These are phyloP conservation scores for Oreochromis aureus DNA, from an alignment of 2,113 vertebrate species.

Conservation along the genomic window DNA sequence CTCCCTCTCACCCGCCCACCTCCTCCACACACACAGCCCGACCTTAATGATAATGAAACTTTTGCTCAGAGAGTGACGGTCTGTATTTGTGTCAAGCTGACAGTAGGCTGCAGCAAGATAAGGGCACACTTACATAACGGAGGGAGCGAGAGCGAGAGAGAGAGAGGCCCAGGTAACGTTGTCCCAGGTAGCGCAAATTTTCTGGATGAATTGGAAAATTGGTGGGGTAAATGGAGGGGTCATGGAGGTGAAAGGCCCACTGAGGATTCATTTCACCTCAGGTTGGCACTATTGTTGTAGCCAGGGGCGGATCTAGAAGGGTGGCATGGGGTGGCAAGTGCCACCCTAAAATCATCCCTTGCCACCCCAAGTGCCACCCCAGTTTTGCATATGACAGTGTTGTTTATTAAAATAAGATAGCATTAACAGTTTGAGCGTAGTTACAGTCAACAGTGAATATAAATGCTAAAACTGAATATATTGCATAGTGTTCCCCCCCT, in stretches of 20 bases:
- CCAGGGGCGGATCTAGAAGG: no score
- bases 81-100: conserved; percentile 2
- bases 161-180: background rate
- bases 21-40: background rate
- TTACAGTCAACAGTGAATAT: no score
- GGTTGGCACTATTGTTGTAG: background rate
- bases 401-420: no score
- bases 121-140: conserved; percentile 32
- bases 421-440: no score
- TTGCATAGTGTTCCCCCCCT: no score
- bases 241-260: background rate
- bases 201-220: background rate
- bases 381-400: no score
- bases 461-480: no score
- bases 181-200: background rate
- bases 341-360: no score
- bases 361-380: no score
- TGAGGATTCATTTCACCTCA: background rate
- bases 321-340: no score
- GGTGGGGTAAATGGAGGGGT: background rate
- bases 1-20: background rate
- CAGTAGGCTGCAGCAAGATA: conserved; percentile 8
- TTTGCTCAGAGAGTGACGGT: background rate
- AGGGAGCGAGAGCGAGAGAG: background rate
- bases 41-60: conserved; percentile 52